Conservation (phyloP, 2,797 vertebrate species). For the Sandelia bainsii region DNA sequence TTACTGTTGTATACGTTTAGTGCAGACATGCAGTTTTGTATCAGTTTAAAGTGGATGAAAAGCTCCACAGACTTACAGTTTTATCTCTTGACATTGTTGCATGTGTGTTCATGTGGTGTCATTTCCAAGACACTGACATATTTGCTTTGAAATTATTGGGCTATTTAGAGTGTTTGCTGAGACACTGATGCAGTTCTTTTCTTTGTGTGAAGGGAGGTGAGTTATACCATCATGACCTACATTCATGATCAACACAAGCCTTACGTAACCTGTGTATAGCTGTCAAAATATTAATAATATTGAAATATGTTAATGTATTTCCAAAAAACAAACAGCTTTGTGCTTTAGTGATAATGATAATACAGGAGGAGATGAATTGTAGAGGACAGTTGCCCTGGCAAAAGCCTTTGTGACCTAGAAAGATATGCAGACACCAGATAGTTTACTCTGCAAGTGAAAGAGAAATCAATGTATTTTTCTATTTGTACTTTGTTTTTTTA, state of each 20-base stretch:
- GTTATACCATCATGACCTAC: background rate
- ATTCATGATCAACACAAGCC: background rate
- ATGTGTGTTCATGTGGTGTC: background rate
- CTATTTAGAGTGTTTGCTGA: background rate
- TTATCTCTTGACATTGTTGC: background rate
- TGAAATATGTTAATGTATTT: background rate
- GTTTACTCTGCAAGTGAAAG: background rate
- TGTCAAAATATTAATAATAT: background rate
- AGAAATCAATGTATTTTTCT: too few relatives aligned
- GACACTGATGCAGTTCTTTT: background rate
- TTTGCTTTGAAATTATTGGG: constrained; percentile 1
- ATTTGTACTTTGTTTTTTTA: too few relatives aligned
- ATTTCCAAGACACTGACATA: background rate
- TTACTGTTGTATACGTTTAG: background rate
- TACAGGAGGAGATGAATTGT: too few relatives aligned
- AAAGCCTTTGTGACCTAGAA: background rate
- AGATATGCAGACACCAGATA: background rate
- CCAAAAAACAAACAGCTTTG: background rate
- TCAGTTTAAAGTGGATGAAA: constrained; percentile 2
- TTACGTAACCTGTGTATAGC: background rate
- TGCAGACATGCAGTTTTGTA: constrained; percentile 11
- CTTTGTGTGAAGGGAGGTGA: background rate
- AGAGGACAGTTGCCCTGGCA: background rate
- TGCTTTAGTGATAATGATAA: background rate
- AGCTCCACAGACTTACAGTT: background rate